These are phyloP conservation scores for Mus minutoides DNA, from an alignment of 2,797 vertebrate species.

Conservation along the genomic window DNA sequence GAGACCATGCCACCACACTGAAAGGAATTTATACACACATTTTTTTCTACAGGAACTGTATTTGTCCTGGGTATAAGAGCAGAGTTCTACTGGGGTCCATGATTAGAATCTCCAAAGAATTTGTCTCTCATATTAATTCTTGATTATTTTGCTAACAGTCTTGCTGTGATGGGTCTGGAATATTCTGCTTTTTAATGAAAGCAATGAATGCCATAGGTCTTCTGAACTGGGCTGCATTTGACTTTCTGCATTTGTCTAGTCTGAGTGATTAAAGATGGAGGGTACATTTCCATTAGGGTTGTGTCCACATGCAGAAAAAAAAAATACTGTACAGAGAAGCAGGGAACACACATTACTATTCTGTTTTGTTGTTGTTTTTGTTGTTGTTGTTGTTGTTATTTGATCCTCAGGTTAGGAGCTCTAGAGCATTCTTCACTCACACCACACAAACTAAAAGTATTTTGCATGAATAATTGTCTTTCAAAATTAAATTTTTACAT, in stretches of 20 bases:
- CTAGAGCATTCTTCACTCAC: neutral
- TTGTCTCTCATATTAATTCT: neutral
- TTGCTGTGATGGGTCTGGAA: neutral
- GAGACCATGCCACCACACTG: neutral
- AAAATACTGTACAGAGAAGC: neutral
- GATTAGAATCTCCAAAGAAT: neutral
- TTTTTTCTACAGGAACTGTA: constrained; percentile 4
- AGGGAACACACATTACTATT: neutral
- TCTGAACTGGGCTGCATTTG: neutral
- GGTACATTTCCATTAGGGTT: neutral
- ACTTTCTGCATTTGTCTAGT: neutral
- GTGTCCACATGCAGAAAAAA: neutral
- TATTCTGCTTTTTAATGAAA: constrained; percentile 18
- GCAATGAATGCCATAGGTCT: neutral
- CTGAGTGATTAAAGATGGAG: constrained; percentile 30
- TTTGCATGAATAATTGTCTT: constrained; percentile 21
- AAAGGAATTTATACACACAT: constrained; percentile 2
- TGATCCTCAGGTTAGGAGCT: neutral
- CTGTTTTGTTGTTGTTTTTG: neutral
- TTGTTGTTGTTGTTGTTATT: neutral
- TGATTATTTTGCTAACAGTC: neutral
- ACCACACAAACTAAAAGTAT: neutral
- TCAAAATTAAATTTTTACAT: constrained; percentile 23
- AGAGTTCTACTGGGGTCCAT: constrained; percentile 4
- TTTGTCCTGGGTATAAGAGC: constrained; percentile 5